Base-by-base conservation (phyloP, 2,797 vertebrate genomes). In the Pipistrellus pipistrellus region DNA sequence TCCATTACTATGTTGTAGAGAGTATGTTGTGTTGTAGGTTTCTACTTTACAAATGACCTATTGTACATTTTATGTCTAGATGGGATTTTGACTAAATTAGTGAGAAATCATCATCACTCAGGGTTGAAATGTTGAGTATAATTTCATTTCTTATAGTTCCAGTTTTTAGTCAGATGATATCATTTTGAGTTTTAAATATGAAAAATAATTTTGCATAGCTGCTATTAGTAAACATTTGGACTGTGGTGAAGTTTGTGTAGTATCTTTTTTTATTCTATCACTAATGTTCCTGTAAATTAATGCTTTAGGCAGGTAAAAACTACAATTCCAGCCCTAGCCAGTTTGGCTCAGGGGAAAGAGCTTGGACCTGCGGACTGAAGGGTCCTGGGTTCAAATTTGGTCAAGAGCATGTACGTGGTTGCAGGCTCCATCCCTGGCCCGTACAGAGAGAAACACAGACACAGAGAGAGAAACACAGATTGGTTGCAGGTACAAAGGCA, bases 161-260 rank as follows among this genome's bases (percentile, higher is more conserved):
- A 72, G 57, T 72, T 80, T 82, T 75, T 38, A n/a, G 57, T 57
- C 62, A 68, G 23, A 57, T 73, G 30, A 17, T 68, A 57, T 35
- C 46, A 93, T 83, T 83, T 57, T 68, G 23, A 76, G 25, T 27
- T 76, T 83, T 68, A 75, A 83, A 66, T 83, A 18, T 82, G n/a
- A 82, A 83, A 81, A 57, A 38, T 8, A 6, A 20, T 76, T 68
- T 30, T 46, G 18, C 82, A 41, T 48, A 20, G 46, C 55, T 46
- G 11, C 46, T 82, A n/a, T 66, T 12, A 35, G 30, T 35, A 59
- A 73, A 82, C 4, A 41, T 44, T 76, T 93, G 27, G 23, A 78
- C 8, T 84, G 6, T 20, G 21, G 17, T 53, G 0, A 6, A 68
- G 3, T 44, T 68, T 91, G 73, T 57, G 17, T 17, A 64, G 14